Base-by-base conservation (phyloP, 2,888 invertebrate genomes). In the Lordiphosa fenestrarum region DNA sequence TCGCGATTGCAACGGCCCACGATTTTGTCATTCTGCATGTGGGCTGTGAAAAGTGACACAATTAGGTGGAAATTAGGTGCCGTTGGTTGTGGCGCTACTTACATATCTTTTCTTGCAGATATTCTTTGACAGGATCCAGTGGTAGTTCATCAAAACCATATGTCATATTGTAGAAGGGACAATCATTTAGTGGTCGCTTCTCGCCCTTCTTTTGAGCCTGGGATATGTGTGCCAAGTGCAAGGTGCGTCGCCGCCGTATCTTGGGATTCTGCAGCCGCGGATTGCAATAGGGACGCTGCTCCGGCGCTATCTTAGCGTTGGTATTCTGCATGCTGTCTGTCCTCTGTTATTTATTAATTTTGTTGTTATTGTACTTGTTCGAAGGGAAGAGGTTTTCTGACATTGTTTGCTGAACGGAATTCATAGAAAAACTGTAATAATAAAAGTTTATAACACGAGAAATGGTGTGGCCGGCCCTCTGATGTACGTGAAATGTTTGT, bases 111-210 rank as follows among this genome's bases (percentile, higher is more conserved):
- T 88, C 88, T 47, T 63, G 55, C 25, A 88, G 59, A 50, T 74
- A 88, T 30, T 76, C 77, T 61, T 86, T 87, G 12, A 84, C 71
- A 3, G 90, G 90, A 80, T 90, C 90, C 25, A 90, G 63, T 1
- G 90, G 90, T 68, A 90, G 66, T 53, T 90, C 87, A 67, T 90
- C 90, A 25, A 76, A 78, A 15, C 74, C 59, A 62, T 90, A 89
- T 33, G 71, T 61, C 51, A 88, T 76, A 33, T 72, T 69, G 66
- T 89, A 90, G 53, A 90, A 90, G 4, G 89, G 89, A 35, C 86
- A 86, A 58, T 90, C 89, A 40, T 87, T 88, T 21, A 88, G 65
- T 6, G 80, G 84, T 6, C 87, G 52, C 37, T 71, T 78, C 33
- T 66, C 75, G 7, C 51, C 48, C 38, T 74, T 78, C 35, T 70